Evolutionary conservation across 2,113 vertebrate genomes (phyloP), one percentile per base, ranked within the genome.

Genomic region (Gorsachius goisagi): DNA sequence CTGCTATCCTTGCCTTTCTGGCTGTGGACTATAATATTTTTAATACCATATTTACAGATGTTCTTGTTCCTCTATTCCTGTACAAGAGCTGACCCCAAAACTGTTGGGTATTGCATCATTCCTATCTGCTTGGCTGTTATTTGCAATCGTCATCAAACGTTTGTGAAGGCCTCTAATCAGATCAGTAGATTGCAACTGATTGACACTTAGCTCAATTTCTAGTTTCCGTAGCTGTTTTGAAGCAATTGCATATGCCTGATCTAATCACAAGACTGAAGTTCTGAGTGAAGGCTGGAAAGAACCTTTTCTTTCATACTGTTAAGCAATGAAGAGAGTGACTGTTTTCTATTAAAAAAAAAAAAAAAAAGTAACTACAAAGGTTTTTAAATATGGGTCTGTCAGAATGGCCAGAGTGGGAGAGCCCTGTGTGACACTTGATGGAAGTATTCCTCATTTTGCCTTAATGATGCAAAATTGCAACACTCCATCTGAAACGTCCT

Each of bases 41-140:
- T 99, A 83, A 96, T 99, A 88, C 99, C 99, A 0, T 99, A 99
- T 96, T 98, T 99, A 78, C 99, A 99, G 97, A 99, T 99, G 97
- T 99, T 99, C 97, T 98, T 99, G 93, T 99, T 99, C 89, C 98
- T 99, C 30, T 99, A 99, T 95, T 99, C 99, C n/a, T 99, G 99
- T 96, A 99, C 99, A 9, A 98, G 99, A 97, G 98, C 99, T 4
- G 98, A 99, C 96, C 99, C 99, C 78, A 99, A 98, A 85, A 99
- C 99, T 1, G 98, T 99, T 33, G 99, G 99, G 22, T 99, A 99
- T 97, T 99, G 99, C 90, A 99, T 99, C 75, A 98, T 99, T 96
- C 99, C 99, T 44, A 98, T 99, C 94, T 99, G 99, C 97, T 97
- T 99, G 88, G 98, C 99, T 79, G 98, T 99, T 79, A 96, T 99